phyloP scores from a whole-genome alignment of 2,797 vertebrate genomes.

The Gymnopithys bicolor region DNA sequence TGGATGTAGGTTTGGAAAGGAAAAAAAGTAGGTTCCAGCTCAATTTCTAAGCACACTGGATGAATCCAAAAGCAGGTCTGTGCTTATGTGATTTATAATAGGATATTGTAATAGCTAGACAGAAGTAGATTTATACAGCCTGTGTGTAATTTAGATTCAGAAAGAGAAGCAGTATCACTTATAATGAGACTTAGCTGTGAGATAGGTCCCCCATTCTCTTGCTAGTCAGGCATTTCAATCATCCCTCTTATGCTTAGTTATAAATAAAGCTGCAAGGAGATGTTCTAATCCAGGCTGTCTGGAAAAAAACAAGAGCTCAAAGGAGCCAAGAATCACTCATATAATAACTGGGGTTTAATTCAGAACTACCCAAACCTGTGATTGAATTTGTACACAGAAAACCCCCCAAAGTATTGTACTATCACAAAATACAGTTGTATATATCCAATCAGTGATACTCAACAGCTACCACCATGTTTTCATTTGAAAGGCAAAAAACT shows the following conservation, averaged over 20 bases:
- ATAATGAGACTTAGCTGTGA: slow-evolving; percentile 20
- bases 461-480: background rate
- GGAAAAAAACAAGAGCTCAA: slow-evolving; percentile 30
- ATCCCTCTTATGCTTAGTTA: slow-evolving; percentile 20
- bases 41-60: background rate
- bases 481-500: background rate
- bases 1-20: background rate
- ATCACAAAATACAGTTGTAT: background rate
- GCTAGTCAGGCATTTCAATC: slow-evolving; percentile 38
- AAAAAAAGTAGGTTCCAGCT: background rate
- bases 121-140: slow-evolving; percentile 21
- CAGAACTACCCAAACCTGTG: background rate
- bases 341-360: background rate
- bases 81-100: background rate
- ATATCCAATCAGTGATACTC: background rate
- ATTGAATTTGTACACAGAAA: background rate
- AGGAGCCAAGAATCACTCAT: background rate
- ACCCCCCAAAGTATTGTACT: background rate
- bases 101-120: background rate
- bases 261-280: slow-evolving; percentile 39
- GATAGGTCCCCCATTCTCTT: slow-evolving; percentile 21
- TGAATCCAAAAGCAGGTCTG: background rate
- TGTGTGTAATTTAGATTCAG: slow-evolving; percentile 2
- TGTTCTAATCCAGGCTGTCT: background rate
- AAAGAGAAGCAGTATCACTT: background rate